Conservation (phyloP, 2,888 invertebrate genomes). For the Lomographa bimaculata region DNA sequence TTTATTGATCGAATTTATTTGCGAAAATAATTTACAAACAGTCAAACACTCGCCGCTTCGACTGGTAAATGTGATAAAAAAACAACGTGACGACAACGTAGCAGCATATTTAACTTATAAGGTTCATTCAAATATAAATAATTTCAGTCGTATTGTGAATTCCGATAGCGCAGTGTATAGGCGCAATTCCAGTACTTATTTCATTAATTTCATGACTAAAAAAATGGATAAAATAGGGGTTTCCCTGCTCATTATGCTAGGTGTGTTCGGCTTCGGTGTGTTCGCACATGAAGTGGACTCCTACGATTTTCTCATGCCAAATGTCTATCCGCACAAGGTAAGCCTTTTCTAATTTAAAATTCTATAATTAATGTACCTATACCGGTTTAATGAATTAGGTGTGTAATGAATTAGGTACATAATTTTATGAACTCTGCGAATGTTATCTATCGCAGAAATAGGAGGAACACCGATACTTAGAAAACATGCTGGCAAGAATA, state of each 20-base stretch:
- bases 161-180: background rate
- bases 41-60: constrained; percentile 48
- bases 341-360: too few species aligned
- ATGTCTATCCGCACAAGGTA: constrained; percentile 91
- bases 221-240: constrained; percentile 46
- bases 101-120: constrained; percentile 2
- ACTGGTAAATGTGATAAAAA: constrained; percentile 9
- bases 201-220: too few species aligned
- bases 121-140: constrained; percentile 2
- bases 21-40: constrained; percentile 48
- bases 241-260: constrained; percentile 40
- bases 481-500: too few species aligned
- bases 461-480: too few species aligned
- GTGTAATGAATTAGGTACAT: too few species aligned
- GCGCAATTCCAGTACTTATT: too few species aligned
- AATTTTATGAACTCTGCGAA: too few species aligned
- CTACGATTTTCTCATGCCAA: constrained; percentile 92
- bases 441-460: too few species aligned
- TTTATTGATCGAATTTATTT: constrained; percentile 58
- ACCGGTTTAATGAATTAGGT: too few species aligned
- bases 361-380: too few species aligned
- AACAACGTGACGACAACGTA: constrained; percentile 35
- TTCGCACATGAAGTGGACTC: constrained; percentile 64
- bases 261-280: constrained; percentile 38
- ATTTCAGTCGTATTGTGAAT: background rate